These are phyloP conservation scores for Serripes groenlandicus DNA, from an alignment of 2,888 invertebrate species.

Conservation along the genomic window DNA sequence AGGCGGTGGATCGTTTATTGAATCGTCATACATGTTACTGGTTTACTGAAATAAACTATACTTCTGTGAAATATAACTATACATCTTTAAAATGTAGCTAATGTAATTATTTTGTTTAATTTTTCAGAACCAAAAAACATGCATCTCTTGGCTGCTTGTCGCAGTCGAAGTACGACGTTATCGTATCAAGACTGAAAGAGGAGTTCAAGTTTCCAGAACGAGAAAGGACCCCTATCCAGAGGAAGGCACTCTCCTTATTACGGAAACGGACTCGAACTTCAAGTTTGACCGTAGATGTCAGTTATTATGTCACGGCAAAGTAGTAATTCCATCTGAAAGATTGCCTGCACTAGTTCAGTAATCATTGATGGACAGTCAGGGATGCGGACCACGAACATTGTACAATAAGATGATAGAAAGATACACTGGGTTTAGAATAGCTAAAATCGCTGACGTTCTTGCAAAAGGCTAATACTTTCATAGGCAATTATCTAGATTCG, in stretches of 20 bases:
- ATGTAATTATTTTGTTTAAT: no score
- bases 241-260: not conserved
- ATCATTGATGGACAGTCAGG: conserved; percentile 14
- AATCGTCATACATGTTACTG: no score
- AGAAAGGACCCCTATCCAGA: conserved; percentile 24
- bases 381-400: conserved; percentile 20
- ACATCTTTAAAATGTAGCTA: no score
- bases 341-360: conserved; percentile 12
- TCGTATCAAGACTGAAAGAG: no score
- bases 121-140: no score
- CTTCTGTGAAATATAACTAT: no score
- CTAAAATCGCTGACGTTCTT: no score
- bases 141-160: no score
- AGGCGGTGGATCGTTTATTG: no score
- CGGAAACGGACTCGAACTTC: conserved; percentile 20
- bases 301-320: conserved; percentile 32
- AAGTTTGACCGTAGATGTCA: not conserved
- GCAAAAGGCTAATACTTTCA: conserved; percentile 14
- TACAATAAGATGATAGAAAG: conserved; percentile 31
- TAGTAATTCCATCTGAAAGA: conserved; percentile 20
- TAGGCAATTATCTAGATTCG: no score
- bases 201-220: conserved; percentile 29
- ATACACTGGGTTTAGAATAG: conserved; percentile 32
- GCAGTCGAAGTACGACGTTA: no score
- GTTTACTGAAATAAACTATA: no score